Evolutionary conservation across 2,888 invertebrate genomes (phyloP).

Genomic region (Cryptus armator): DNA sequence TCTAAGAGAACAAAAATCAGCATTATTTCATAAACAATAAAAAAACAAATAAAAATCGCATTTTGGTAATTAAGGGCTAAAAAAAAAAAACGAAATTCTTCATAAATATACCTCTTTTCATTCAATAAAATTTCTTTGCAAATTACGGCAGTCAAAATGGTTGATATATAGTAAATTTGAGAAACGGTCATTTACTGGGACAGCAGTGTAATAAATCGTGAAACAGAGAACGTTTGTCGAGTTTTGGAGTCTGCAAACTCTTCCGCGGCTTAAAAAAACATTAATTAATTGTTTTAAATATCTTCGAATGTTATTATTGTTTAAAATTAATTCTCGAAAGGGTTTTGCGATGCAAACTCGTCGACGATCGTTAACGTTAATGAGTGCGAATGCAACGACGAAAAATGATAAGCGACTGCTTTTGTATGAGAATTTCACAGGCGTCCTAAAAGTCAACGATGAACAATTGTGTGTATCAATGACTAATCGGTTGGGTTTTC

Average conservation of each 20-base stretch:
- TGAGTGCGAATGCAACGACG: conserved; percentile 11
- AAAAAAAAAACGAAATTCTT: too few species aligned
- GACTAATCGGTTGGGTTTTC: conserved; percentile 79
- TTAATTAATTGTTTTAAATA: too few species aligned
- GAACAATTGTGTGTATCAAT: conserved; percentile 34
- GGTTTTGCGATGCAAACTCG: conserved; percentile 15
- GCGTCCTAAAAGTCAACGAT: conserved; percentile 43
- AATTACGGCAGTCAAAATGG: background rate
- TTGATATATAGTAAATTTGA: background rate
- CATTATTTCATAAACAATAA: too few species aligned
- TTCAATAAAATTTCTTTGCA: background rate
- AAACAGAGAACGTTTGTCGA: background rate
- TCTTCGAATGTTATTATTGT: background rate
- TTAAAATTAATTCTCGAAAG: background rate
- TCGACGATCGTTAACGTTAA: conserved; percentile 32
- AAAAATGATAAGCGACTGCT: conserved; percentile 10
- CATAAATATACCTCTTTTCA: background rate
- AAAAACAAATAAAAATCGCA: too few species aligned
- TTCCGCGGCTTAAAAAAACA: conserved; percentile 2
- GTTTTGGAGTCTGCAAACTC: background rate
- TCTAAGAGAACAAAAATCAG: too few species aligned
- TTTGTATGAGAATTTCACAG: conserved; percentile 59
- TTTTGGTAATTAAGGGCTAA: too few species aligned
- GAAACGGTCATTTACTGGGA: background rate
- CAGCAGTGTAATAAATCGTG: background rate